Evolutionary conservation across 1,140 invertebrate species (phyloP).

Genomic region (Linepithema humile): DNA sequence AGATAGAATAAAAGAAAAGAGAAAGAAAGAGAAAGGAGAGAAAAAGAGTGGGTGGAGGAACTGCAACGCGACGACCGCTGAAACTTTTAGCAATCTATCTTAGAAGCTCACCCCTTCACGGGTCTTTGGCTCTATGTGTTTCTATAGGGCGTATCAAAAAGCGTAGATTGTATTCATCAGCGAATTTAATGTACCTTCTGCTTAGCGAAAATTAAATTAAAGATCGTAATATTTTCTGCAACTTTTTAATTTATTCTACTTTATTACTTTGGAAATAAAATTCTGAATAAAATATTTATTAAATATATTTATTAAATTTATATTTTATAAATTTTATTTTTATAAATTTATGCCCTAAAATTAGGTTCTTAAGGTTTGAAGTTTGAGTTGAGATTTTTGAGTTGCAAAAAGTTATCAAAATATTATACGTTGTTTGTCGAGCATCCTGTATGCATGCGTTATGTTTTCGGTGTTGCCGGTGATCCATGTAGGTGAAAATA

Average conservation of each 20-base stretch:
- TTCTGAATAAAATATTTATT: not conserved
- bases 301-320: too few species aligned
- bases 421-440: not conserved
- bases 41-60: not conserved
- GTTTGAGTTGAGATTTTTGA: too few species aligned
- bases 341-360: too few species aligned
- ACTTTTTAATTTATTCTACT: not conserved
- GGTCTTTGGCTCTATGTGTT: slow-evolving; percentile 24
- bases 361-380: too few species aligned
- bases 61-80: slow-evolving; percentile 39
- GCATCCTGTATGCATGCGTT: not conserved
- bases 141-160: slow-evolving; percentile 23
- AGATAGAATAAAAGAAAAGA: not conserved
- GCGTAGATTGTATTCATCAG: not conserved
- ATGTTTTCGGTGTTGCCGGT: not conserved
- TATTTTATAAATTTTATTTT: too few species aligned
- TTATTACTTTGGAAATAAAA: not conserved
- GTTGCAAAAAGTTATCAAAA: not conserved
- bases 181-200: not conserved
- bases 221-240: not conserved
- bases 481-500: slow-evolving; percentile 14
- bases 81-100: slow-evolving; percentile 64
- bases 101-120: slow-evolving; percentile 36
- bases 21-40: not conserved
- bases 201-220: slow-evolving; percentile 2